phyloP scores from a whole-genome alignment of 2,113 vertebrate genomes.

The Stegostoma tigrinum region DNA sequence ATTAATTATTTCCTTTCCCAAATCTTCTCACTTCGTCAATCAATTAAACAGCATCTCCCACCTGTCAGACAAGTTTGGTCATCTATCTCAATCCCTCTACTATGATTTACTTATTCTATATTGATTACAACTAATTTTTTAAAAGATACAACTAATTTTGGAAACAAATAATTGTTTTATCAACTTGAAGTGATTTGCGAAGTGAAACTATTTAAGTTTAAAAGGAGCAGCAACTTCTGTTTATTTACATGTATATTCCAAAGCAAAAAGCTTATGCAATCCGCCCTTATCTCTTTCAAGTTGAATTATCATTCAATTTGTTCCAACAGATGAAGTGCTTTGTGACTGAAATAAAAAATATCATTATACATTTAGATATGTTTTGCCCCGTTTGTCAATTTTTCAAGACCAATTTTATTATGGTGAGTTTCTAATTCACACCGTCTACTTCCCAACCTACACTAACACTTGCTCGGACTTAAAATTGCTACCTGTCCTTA shows the following conservation, averaged over 20 bases:
- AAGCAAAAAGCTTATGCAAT: background rate
- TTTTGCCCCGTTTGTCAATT: constrained; percentile 38
- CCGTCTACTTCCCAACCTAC: background rate
- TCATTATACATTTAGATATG: constrained; percentile 40
- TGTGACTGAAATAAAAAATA: constrained; percentile 40
- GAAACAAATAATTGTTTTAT: too few relatives aligned
- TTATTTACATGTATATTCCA: background rate
- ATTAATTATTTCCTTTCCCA: background rate
- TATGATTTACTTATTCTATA: background rate
- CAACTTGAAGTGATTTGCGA: background rate
- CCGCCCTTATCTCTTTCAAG: background rate
- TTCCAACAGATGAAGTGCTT: background rate
- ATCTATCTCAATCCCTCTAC: background rate
- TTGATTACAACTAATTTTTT: background rate
- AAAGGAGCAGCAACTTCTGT: background rate
- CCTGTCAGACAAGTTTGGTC: background rate
- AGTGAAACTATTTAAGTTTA: background rate
- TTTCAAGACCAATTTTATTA: constrained; percentile 41
- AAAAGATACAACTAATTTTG: background rate
- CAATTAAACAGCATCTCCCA: background rate
- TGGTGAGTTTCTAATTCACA: background rate
- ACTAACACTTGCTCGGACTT: background rate
- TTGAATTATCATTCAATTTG: background rate
- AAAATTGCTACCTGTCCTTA: background rate
- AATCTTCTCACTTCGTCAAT: background rate